Base-by-base conservation (phyloP, 2,888 invertebrate genomes). In the Hipparchia sbordonii region DNA sequence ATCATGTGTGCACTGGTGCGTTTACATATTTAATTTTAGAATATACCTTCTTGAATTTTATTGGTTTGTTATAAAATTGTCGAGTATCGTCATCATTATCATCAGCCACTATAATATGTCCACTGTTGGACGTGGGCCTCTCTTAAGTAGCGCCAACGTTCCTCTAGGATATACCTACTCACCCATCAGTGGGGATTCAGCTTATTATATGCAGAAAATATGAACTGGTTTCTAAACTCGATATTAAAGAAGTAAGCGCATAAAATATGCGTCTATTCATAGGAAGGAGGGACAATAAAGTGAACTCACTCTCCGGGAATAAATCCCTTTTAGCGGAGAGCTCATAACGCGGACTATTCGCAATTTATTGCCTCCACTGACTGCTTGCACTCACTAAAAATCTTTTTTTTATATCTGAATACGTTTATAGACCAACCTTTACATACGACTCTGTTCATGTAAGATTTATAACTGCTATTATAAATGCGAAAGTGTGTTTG, bases 361-460 rank as follows among this genome's bases (percentile, higher is more conserved):
- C 48, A 46, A 73, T 75, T 71, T 75, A 75, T 71, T 46, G 62
- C 68, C 6, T 56, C 68, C 9, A 8, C 45, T 84, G 3, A 8
- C 45, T 84, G 3, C 48, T 13, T 23, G 56, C 56, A 23, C 56
- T 57, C 23, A 23, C 56, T 57, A 57, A 13, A 13, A 13, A 13
- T 7, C 2, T 13, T 13, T 23, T 39, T 39, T 39, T 39, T 57
- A 12, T 7, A 57, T 57, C 13, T 57, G 56, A 57, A 57, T 57
- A 13, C 56, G 6, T 57, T 13, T 57, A 57, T 13, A 57, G 56
- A 23, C 13, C 2, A 13, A 5, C 23, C 7, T n/a, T 54, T 54
- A 2, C 12, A 12, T 54, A 13, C 13, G 56, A 52, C 12, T 12
- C 10, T 12, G 52, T 52, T 12, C 12, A 12, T 12, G 52, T 52